Evolutionary conservation across 2,797 vertebrate species (phyloP).

Genomic region (Phrynocephalus forsythii): DNA sequence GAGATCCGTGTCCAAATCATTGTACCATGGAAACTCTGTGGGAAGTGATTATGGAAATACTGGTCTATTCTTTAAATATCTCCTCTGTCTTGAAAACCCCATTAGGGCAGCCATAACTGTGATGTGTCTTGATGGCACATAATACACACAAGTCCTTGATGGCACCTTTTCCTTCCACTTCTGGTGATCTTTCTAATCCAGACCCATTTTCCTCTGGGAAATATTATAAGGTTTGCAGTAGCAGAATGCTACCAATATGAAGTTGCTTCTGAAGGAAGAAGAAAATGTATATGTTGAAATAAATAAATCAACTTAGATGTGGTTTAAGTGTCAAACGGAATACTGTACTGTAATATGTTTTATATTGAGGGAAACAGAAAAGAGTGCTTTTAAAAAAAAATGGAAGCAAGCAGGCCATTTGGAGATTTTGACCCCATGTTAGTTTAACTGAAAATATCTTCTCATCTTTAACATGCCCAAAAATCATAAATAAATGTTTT

Average conservation of each 20-base stretch:
- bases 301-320: neutral
- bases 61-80: too few species aligned
- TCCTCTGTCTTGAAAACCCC: too few species aligned
- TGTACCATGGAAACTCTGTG: too few species aligned
- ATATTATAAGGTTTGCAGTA: neutral
- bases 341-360: neutral
- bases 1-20: too few species aligned
- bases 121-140: too few species aligned
- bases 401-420: neutral
- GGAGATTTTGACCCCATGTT: neutral
- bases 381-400: neutral
- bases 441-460: neutral
- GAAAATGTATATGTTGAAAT: neutral
- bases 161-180: too few species aligned
- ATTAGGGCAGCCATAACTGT: too few species aligned
- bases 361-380: neutral
- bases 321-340: neutral
- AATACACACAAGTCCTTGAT: too few species aligned
- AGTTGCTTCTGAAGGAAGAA: neutral
- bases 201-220: neutral
- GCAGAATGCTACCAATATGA: neutral
- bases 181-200: neutral
- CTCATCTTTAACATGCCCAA: neutral
- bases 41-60: too few species aligned
- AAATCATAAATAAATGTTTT: neutral